A percentile compares a stretch with the other conserved stretches of the same genome.
Conservation (phyloP, 2,113 vertebrate species). For the Hemiscyllium ocellatum region DNA sequence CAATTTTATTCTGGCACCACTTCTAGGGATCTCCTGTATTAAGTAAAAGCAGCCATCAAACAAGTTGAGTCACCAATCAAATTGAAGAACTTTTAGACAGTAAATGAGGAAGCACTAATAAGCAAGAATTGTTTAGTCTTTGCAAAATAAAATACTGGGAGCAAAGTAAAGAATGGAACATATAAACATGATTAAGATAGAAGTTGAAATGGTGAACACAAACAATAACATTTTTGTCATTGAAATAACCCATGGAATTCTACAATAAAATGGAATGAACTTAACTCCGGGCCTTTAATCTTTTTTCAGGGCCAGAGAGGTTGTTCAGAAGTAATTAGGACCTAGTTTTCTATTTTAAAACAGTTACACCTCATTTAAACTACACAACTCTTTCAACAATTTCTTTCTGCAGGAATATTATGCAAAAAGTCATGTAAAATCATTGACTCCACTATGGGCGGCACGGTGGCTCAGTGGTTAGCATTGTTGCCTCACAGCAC, state of each 20-base stretch:
- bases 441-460: not conserved
- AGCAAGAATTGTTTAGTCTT: not conserved
- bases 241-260: too few relatives aligned
- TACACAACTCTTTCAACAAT: too few relatives aligned
- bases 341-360: too few relatives aligned
- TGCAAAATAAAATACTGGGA: not conserved
- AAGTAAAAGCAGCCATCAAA: not conserved
- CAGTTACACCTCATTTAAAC: too few relatives aligned
- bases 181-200: not conserved
- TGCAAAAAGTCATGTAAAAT: too few relatives aligned
- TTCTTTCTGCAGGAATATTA: too few relatives aligned
- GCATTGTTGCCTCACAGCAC: too few relatives aligned
- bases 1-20: not conserved
- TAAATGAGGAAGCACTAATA: not conserved
- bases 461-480: too few relatives aligned
- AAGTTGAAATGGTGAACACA: not conserved
- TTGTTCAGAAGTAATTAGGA: too few relatives aligned
- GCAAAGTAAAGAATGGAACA: not conserved
- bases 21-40: not conserved
- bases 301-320: too few relatives aligned
- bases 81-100: not conserved
- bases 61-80: not conserved
- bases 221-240: not conserved
- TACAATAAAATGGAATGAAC: too few relatives aligned
- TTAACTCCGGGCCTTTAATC: too few relatives aligned